Conservation (phyloP, 2,113 vertebrate genomes). For the Boleophthalmus pectinirostris region DNA sequence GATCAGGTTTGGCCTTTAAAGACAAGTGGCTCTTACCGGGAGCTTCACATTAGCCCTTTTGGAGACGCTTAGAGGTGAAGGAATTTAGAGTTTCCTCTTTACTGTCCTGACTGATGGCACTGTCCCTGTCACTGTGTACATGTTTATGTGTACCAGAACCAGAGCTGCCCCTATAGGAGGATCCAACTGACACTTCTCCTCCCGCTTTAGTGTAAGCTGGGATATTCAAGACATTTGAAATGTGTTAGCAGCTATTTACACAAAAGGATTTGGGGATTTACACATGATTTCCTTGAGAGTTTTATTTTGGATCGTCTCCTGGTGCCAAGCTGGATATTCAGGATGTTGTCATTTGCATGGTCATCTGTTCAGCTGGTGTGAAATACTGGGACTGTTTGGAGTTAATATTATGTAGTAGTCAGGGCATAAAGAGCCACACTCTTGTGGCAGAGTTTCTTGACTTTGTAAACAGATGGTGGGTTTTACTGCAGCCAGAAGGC, state of each 20-base stretch:
- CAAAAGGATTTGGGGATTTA: slow-evolving; percentile 65
- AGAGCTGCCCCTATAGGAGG: slow-evolving; percentile 24
- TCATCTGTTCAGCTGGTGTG: slow-evolving; percentile 30
- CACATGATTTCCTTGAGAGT: slow-evolving; percentile 47
- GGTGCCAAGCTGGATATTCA: slow-evolving; percentile 60
- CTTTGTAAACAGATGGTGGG: slow-evolving; percentile 75
- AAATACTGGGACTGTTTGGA: slow-evolving; percentile 14
- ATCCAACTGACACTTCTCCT: slow-evolving; percentile 47
- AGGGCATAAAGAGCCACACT: slow-evolving; percentile 42
- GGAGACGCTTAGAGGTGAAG: slow-evolving; percentile 29
- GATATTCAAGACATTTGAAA: slow-evolving; percentile 60
- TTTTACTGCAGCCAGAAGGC: slow-evolving; percentile 63
- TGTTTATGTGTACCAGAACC: slow-evolving; percentile 25
- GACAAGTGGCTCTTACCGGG: slow-evolving; percentile 59
- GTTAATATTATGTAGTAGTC: slow-evolving; percentile 38
- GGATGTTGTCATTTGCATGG: slow-evolving; percentile 42
- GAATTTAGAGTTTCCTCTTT: slow-evolving; percentile 10
- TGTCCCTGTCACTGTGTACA: slow-evolving; percentile 15
- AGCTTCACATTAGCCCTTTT: slow-evolving; percentile 38
- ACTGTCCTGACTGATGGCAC: slow-evolving; percentile 23
- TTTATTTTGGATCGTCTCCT: slow-evolving; percentile 43
- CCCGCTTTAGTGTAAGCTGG: slow-evolving; percentile 51
- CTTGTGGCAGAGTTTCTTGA: slow-evolving; percentile 53
- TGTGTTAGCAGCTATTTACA: slow-evolving; percentile 57
- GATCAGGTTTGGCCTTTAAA: slow-evolving; percentile 68